Evolutionary conservation across 2,888 invertebrate genomes (phyloP).

Genomic region (Netelia fuscicornis): DNA sequence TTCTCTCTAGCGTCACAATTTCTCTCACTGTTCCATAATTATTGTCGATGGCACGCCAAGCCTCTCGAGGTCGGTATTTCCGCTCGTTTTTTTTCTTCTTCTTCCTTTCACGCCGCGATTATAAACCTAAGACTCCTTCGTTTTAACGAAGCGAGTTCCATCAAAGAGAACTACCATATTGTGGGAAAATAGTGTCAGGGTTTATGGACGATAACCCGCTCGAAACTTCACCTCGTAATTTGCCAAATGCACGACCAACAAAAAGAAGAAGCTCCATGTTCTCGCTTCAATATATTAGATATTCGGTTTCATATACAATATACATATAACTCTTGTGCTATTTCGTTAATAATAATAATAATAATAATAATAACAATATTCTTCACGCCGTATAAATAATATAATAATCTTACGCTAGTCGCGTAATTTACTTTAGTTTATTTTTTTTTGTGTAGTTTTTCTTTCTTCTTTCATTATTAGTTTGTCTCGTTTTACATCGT

Average conservation of each 20-base stretch:
- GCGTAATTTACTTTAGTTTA: constrained; percentile 2
- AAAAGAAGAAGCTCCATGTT: neutral
- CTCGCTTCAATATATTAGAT: constrained; percentile 51
- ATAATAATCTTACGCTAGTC: constrained; percentile 20
- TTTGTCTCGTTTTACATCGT: constrained; percentile 9
- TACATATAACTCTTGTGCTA: constrained; percentile 59
- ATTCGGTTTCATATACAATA: constrained; percentile 57
- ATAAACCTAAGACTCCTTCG: too few relatives aligned
- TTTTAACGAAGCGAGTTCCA: neutral
- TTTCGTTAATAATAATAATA: constrained; percentile 24
- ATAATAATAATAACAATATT: constrained; percentile 48
- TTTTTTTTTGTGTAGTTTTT: too few relatives aligned
- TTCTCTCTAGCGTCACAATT: too few relatives aligned
- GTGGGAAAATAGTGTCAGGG: neutral
- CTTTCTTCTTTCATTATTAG: neutral
- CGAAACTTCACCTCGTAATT: too few relatives aligned
- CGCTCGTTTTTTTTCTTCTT: neutral
- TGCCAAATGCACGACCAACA: neutral
- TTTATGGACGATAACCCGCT: neutral
- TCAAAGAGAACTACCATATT: neutral
- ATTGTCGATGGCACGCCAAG: too few relatives aligned
- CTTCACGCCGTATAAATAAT: constrained; percentile 51
- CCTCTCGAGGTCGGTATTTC: neutral
- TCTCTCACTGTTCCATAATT: too few relatives aligned
- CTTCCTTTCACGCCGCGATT: neutral